Base-by-base conservation (phyloP, 2,888 invertebrate species). In the Caenorhabditis macrosperma region DNA sequence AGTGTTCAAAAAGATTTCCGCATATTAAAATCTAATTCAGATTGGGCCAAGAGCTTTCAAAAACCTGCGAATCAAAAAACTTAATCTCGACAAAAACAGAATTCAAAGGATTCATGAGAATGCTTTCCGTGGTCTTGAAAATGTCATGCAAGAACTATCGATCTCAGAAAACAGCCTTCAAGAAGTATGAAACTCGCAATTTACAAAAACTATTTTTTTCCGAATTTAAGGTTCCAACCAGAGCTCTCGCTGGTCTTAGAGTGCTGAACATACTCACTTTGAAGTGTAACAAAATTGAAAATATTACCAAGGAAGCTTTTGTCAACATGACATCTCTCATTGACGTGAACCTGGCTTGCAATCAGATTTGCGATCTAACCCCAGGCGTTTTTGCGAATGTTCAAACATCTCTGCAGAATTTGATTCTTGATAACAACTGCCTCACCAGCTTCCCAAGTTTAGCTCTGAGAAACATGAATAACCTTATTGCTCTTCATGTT, bases 101-200 rank as follows among this genome's bases (percentile, higher is more conserved):
- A 89, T 91, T 50, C 81, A 81, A 20, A 74, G 66, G 9, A 86
- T 91, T 44, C 89, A 91, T 24, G 77, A 82, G 24, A 82, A 90
- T 52, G 91, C 91, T 2, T 91, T 91, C 84, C 80, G 81, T 6
- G 96, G 95, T 0, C 95, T 96, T 91, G 96, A 96, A 86, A 92
- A 92, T 24, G 93, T 94, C 4, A 85, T 96, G 55, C 94, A 94
- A 90, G 96, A 95, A 91, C 92, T 96, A 46, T 96, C 95, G 91
- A 92, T 96, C 66, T 91, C 91, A 94, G 82, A 88, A 64, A 91
- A 91, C 81, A 86, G 94, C 86, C 91, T 97, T 50, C 93, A 93
- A 15, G 94, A 94, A 89, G 93, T 96, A 57, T 30, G 48, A 46
- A 46, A 46, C 9, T 9, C 30, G 20, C 5, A 26, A 7, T 52